Evolutionary conservation across 2,888 invertebrate species (phyloP).

Genomic region (Pandemis corylana): DNA sequence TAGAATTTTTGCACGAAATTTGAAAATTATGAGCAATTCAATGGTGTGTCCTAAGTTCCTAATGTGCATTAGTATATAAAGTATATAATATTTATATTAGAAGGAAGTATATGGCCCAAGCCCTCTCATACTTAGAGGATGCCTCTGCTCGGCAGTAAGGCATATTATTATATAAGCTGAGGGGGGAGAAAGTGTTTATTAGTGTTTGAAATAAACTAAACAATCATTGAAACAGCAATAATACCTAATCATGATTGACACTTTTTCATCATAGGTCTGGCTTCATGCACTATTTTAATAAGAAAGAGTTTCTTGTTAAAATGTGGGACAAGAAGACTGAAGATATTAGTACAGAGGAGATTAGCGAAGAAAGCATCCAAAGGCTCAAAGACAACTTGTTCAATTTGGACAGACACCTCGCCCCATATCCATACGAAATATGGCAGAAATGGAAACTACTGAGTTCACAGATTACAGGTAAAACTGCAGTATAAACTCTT

Average conservation of each 20-base stretch:
- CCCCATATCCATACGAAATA: constrained; percentile 96
- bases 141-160: too few species aligned
- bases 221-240: too few species aligned
- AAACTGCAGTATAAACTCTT: neutral
- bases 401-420: constrained; percentile 91
- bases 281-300: constrained; percentile 93
- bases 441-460: constrained; percentile 94
- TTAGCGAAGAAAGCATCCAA: constrained; percentile 87
- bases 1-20: too few species aligned
- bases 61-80: too few species aligned
- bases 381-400: constrained; percentile 88
- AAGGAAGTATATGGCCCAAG: too few species aligned
- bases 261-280: constrained; percentile 85
- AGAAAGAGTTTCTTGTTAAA: constrained; percentile 92
- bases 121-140: too few species aligned
- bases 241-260: neutral
- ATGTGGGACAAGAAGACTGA: constrained; percentile 94
- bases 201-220: neutral
- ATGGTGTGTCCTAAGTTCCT: too few species aligned
- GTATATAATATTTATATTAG: too few species aligned
- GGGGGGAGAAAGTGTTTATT: neutral
- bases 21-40: too few species aligned
- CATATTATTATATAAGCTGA: too few species aligned
- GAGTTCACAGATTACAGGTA: constrained; percentile 88
- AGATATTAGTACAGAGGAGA: constrained; percentile 87